These are phyloP conservation scores for Neomonachus schauinslandi DNA, from an alignment of 2,113 vertebrate genomes.

Conservation along the genomic window DNA sequence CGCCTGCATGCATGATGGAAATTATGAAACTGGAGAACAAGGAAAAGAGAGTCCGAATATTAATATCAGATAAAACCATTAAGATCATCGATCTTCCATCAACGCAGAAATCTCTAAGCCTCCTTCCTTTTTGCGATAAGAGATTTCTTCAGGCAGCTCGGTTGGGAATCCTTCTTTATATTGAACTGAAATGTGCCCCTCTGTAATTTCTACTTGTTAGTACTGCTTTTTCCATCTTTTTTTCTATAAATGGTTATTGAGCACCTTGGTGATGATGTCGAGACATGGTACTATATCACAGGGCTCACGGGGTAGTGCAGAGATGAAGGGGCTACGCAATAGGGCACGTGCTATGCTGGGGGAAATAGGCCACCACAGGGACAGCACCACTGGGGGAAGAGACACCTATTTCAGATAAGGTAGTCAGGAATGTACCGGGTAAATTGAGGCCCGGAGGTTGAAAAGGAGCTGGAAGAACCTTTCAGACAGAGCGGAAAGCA, in stretches of 20 bases:
- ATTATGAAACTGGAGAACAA: background rate
- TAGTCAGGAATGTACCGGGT: background rate
- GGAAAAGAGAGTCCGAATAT: background rate
- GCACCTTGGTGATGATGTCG: background rate
- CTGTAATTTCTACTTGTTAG: background rate
- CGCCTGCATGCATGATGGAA: background rate
- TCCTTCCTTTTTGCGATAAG: background rate
- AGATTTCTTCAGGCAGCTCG: background rate
- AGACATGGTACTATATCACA: background rate
- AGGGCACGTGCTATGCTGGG: background rate
- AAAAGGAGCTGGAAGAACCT: background rate
- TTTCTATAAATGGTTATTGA: background rate
- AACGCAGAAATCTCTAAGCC: background rate
- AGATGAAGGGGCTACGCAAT: background rate
- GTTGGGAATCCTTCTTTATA: background rate
- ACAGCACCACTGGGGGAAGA: background rate
- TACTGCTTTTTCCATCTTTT: background rate
- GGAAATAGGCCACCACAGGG: too few relatives aligned
- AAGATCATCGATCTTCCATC: background rate
- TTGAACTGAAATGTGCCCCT: background rate
- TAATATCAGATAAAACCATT: background rate
- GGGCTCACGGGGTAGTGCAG: background rate
- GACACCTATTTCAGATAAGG: background rate
- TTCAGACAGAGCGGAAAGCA: background rate
- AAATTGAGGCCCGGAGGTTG: background rate